Evolutionary conservation across 2,797 vertebrate species (phyloP).

Genomic region (Tarsius wallacei): DNA sequence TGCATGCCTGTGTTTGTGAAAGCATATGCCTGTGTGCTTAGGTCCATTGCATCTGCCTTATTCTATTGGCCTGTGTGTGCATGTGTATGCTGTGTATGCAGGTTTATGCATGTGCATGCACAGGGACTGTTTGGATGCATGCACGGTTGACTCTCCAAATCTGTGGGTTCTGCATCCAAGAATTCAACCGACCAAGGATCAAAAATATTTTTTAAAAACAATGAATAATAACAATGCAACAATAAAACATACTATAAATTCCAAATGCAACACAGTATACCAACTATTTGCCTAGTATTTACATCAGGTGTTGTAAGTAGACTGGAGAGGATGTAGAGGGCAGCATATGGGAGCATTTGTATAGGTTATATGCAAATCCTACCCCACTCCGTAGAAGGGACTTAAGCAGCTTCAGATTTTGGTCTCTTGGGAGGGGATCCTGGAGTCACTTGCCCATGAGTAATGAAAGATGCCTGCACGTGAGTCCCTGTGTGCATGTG

Average conservation of each 20-base stretch:
- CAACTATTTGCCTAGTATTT: neutral
- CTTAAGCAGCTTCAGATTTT: neutral
- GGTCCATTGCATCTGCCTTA: too few relatives aligned
- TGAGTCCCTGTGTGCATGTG: neutral
- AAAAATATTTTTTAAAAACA: neutral
- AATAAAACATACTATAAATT: neutral
- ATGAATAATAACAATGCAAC: neutral
- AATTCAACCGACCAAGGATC: neutral
- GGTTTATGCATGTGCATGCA: accelerated
- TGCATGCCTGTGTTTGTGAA: too few relatives aligned
- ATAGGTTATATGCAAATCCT: neutral
- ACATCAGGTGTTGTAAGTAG: neutral
- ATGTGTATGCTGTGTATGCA: neutral
- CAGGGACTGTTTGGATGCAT: neutral
- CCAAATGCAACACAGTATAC: neutral
- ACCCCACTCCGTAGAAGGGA: neutral
- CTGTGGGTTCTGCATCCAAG: neutral
- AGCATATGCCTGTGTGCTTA: too few relatives aligned
- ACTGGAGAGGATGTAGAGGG: neutral
- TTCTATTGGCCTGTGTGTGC: too few relatives aligned
- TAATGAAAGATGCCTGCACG: neutral
- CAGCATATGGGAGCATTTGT: neutral
- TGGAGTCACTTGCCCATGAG: neutral
- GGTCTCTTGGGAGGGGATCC: neutral
- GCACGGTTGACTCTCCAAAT: too few relatives aligned